Evolutionary conservation across 1,140 invertebrate species (phyloP).

Genomic region (Probaryconus sp.): DNA sequence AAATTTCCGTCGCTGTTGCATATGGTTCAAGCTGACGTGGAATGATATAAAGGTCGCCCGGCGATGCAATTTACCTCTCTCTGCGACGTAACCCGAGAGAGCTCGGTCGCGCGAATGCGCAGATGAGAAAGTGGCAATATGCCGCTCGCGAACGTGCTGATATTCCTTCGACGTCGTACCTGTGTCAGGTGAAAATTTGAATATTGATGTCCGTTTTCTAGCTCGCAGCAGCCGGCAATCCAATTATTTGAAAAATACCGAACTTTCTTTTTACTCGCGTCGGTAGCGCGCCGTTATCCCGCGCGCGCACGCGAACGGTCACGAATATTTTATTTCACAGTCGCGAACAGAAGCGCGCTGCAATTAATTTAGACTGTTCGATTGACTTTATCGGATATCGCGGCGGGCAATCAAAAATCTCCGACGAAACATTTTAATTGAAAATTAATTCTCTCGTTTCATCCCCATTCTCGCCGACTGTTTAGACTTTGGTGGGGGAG

Average conservation of each 20-base stretch:
- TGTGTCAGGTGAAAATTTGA: slow-evolving; percentile 51
- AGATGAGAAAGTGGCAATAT: slow-evolving; percentile 56
- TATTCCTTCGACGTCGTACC: slow-evolving; percentile 49
- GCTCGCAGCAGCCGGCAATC: slow-evolving; percentile 25
- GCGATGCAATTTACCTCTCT: slow-evolving; percentile 50
- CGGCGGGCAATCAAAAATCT: too few species aligned
- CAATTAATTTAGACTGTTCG: slow-evolving; percentile 18
- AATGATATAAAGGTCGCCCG: slow-evolving; percentile 51
- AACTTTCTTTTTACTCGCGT: slow-evolving; percentile 43
- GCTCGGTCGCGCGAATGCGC: slow-evolving; percentile 48
- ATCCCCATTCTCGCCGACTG: too few species aligned
- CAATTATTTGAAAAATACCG: slow-evolving; percentile 37
- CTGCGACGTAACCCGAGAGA: slow-evolving; percentile 38
- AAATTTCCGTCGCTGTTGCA: slow-evolving; percentile 48
- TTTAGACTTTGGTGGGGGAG: too few species aligned
- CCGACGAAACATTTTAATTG: too few species aligned
- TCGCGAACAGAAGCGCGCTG: too few species aligned
- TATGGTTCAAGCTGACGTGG: slow-evolving; percentile 46
- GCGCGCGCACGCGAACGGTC: neutral
- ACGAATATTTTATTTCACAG: neutral
- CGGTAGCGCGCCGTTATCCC: too few species aligned
- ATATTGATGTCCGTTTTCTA: slow-evolving; percentile 40
- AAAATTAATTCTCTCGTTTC: too few species aligned
- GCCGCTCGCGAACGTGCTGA: slow-evolving; percentile 53
- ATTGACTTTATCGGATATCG: slow-evolving; percentile 15